These are phyloP conservation scores for Chiloscyllium plagiosum DNA, from an alignment of 2,113 vertebrate species.

Conservation along the genomic window DNA sequence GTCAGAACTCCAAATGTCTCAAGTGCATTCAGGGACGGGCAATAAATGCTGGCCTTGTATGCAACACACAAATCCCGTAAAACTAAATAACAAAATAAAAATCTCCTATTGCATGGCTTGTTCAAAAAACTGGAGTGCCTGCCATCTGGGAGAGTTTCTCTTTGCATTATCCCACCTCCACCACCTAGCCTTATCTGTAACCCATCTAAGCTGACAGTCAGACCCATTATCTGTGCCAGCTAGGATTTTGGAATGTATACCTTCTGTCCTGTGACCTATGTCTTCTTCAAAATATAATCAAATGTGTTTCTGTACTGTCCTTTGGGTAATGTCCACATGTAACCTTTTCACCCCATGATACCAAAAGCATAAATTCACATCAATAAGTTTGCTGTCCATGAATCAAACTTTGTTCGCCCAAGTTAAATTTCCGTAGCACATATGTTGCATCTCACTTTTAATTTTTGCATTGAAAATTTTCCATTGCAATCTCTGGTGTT, in stretches of 20 bases:
- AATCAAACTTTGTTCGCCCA: background rate
- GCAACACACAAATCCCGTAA: no score
- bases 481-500: background rate
- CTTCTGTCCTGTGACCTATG: background rate
- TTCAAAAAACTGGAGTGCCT: background rate
- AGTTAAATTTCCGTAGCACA: background rate
- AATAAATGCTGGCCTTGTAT: no score
- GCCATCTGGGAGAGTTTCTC: background rate
- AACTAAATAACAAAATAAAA: no score
- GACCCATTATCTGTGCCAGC: background rate
- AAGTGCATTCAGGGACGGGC: no score
- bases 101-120: no score
- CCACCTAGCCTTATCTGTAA: background rate
- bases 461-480: background rate
- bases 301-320: background rate
- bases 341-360: background rate
- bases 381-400: background rate
- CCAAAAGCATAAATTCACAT: background rate
- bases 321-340: background rate
- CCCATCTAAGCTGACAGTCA: background rate
- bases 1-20: no score
- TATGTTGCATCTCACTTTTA: background rate
- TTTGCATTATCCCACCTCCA: background rate
- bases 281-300: background rate
- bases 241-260: background rate